Conservation (phyloP, 1,140 invertebrate species). For the Chymomyza costata region DNA sequence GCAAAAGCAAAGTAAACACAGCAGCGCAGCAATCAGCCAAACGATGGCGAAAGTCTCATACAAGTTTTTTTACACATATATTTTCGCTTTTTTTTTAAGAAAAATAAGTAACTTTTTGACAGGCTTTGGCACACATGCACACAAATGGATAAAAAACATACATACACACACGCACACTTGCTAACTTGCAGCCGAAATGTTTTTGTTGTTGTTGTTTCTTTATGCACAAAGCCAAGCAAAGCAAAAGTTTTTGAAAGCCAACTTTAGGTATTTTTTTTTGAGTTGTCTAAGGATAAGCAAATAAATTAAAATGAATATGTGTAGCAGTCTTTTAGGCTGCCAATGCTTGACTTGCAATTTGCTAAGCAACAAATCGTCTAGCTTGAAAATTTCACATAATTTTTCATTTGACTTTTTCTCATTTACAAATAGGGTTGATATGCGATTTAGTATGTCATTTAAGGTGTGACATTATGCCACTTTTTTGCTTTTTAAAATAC, state of each 20-base stretch:
- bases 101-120: conserved; percentile 73
- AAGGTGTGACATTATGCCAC: too few species aligned
- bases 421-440: too few species aligned
- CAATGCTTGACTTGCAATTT: too few species aligned
- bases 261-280: conserved; percentile 43
- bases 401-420: too few species aligned
- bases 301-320: conserved; percentile 67
- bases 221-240: conserved; percentile 58
- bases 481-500: too few species aligned
- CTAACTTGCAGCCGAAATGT: conserved; percentile 40
- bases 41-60: conserved; percentile 54
- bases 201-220: conserved; percentile 36
- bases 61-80: too few species aligned
- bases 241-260: conserved; percentile 62
- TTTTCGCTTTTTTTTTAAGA: conserved; percentile 35
- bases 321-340: too few species aligned
- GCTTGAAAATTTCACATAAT: too few species aligned
- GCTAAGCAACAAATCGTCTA: too few species aligned
- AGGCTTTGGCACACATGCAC: conserved; percentile 30
- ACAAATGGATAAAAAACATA: conserved; percentile 24
- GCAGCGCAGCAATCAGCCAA: conserved; percentile 51
- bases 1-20: conserved; percentile 68
- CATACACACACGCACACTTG: background rate
- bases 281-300: conserved; percentile 38
- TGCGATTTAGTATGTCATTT: too few species aligned